Conservation (phyloP, 2,797 vertebrate species). For the Hydrolagus colliei region DNA sequence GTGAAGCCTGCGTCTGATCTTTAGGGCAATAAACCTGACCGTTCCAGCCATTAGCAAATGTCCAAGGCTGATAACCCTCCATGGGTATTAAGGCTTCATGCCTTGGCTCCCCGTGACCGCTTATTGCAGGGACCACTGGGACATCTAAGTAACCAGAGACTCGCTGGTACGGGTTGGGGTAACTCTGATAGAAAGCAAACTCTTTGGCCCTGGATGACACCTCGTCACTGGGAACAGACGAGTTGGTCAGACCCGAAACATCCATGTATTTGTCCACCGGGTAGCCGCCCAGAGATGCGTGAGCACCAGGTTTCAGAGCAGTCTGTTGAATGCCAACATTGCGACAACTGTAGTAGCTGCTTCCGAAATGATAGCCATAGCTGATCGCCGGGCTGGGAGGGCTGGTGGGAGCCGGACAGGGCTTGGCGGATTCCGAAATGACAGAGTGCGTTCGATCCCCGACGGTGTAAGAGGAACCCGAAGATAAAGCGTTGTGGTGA, state of each 20-base stretch:
- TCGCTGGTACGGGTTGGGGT: conserved; percentile 62
- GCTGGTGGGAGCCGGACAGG: conserved; percentile 41
- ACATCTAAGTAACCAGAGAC: conserved; percentile 69
- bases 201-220: conserved; percentile 62
- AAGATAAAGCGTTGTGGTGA: conserved; percentile 43
- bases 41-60: conserved; percentile 72
- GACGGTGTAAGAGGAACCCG: conserved; percentile 47
- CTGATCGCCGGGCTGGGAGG: conserved; percentile 51
- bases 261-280: conserved; percentile 70
- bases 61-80: conserved; percentile 73
- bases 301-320: conserved; percentile 61
- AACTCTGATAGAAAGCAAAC: conserved; percentile 68
- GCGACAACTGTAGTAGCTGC: conserved; percentile 71
- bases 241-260: conserved; percentile 61
- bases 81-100: conserved; percentile 67
- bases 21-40: conserved; percentile 70
- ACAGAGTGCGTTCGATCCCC: conserved; percentile 43
- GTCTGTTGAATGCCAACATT: conserved; percentile 64
- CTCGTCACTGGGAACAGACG: conserved; percentile 60
- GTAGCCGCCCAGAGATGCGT: conserved; percentile 61
- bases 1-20: conserved; percentile 68
- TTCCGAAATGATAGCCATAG: conserved; percentile 71
- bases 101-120: conserved; percentile 61
- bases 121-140: conserved; percentile 41
- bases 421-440: conserved; percentile 37